Percentiles rank a stretch among this genome's conserved stretches.
Evolutionary conservation across 2,113 vertebrate genomes (phyloP).

Genomic region (Hepsetus odoe): DNA sequence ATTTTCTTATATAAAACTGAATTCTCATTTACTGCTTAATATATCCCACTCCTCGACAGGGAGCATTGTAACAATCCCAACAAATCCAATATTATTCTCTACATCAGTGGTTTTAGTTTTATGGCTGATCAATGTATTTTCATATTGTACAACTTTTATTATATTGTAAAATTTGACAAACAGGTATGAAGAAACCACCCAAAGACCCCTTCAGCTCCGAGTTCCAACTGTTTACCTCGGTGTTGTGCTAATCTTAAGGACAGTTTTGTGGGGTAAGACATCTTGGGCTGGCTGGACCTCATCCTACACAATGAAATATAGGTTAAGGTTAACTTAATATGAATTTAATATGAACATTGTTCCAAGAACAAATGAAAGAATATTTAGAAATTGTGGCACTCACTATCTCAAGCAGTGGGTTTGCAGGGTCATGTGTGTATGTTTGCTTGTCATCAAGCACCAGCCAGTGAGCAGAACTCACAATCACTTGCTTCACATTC

Average conservation of each 20-base stretch:
- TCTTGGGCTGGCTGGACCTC: slow-evolving; percentile 83
- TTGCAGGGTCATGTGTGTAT: slow-evolving; percentile 75
- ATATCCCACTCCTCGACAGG: too few species aligned
- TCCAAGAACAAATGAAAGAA: too few species aligned
- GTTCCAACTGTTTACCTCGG: slow-evolving; percentile 58
- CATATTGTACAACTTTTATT: neutral
- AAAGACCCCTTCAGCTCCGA: neutral
- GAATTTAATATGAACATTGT: too few species aligned
- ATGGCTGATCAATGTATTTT: too few species aligned
- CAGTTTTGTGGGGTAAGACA: slow-evolving; percentile 79
- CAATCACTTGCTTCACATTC: slow-evolving; percentile 83
- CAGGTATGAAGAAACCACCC: neutral
- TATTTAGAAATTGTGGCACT: slow-evolving; percentile 54
- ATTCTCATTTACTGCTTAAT: too few species aligned
- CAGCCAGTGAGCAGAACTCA: slow-evolving; percentile 84
- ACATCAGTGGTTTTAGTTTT: too few species aligned
- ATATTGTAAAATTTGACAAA: neutral
- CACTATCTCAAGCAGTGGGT: slow-evolving; percentile 85
- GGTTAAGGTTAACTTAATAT: too few species aligned
- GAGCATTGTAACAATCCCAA: too few species aligned
- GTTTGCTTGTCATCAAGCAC: slow-evolving; percentile 82
- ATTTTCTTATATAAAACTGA: too few species aligned
- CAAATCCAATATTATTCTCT: too few species aligned
- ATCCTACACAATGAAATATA: slow-evolving; percentile 70
- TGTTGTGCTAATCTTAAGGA: slow-evolving; percentile 73